Base-by-base conservation (phyloP, 2,888 invertebrate species). In the Drosophila neotestacea region DNA sequence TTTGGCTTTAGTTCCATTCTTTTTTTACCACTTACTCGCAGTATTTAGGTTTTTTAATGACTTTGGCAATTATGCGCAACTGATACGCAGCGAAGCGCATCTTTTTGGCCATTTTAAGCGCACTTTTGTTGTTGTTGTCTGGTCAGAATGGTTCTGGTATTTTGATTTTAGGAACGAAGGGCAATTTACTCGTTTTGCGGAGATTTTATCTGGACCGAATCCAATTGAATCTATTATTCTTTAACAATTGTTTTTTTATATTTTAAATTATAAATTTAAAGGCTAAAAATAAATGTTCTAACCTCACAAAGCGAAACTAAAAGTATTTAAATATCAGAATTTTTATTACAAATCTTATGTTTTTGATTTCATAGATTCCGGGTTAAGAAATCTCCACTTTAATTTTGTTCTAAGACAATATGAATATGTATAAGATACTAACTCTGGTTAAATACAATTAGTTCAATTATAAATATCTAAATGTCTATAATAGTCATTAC, bases 41-140 rank as follows among this genome's bases (percentile, higher is more conserved):
- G 61, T 64, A 44, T 72, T 70, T 56, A 55, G 13, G 7, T 36
- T 67, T 80, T 81, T 74, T 83, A 85, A 85, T 86, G 75, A 63
- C 73, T 88, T 84, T 79, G 73, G 71, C 79, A 77, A 85, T 85
- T 85, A 88, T 86, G 79, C 77, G 69, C 73, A 86, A 77, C 73
- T 77, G 85, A 86, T 86, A 88, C 58, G 81, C 85, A 86, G 34
- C 85, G 70, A 87, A 87, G 82, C 88, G 85, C 27, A 70, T 65
- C 79, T 76, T 80, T 79, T 81, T 81, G 73, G 77, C 69, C 70
- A 81, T 71, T 74, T 78, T 11, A 34, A 58, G 38, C 32, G 48
- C 9, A 39, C 32, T 61, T 51, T 32, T 44, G 27, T 69, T 56
- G 50, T 66, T 73, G 41, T 44, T 38, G 46, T 36, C 44, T 70